Evolutionary conservation across 2,797 vertebrate species (phyloP).

Genomic region (Catharus ustulatus): DNA sequence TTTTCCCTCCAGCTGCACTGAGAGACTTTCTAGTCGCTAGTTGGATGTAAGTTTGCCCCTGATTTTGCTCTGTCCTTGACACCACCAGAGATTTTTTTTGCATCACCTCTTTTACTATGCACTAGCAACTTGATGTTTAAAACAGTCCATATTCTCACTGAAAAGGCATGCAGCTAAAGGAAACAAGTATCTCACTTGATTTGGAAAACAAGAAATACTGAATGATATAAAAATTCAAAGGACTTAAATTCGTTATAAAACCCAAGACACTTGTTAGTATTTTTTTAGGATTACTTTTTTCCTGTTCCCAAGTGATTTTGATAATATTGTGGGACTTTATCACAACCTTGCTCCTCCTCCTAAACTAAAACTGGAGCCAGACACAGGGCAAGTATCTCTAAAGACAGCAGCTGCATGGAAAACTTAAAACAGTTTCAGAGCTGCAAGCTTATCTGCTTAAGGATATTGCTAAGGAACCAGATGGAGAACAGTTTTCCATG

Average conservation of each 20-base stretch:
- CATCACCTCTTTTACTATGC: not conserved
- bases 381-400: not conserved
- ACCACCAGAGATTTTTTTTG: not conserved
- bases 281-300: not conserved
- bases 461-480: slow-evolving; percentile 26
- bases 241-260: not conserved
- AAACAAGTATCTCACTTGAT: not conserved
- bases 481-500: slow-evolving; percentile 31
- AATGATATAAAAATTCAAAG: not conserved
- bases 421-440: not conserved
- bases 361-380: not conserved
- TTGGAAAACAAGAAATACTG: not conserved
- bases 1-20: not conserved
- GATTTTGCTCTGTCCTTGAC: not conserved
- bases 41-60: not conserved
- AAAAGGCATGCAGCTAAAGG: not conserved
- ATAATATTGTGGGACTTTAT: not conserved
- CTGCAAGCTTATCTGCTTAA: not conserved
- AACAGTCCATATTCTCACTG: not conserved
- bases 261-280: rapidly evolving
- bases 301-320: not conserved
- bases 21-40: not conserved
- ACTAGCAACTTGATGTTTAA: not conserved
- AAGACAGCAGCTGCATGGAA: not conserved
- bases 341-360: not conserved